Base-by-base conservation (phyloP, 2,888 invertebrate genomes). In the Agrenia bidenticulata region DNA sequence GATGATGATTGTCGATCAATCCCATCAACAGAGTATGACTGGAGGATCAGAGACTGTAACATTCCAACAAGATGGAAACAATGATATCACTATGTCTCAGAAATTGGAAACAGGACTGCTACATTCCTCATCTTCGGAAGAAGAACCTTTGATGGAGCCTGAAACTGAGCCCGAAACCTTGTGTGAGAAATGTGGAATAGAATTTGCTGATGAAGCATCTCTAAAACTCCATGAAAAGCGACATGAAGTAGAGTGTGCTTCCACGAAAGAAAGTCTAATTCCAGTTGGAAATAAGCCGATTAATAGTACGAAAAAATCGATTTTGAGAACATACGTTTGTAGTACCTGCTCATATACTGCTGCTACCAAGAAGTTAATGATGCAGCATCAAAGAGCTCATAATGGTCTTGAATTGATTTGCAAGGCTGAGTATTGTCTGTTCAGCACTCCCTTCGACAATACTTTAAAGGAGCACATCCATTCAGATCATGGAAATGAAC, bases 11-110 rank as follows among this genome's bases (percentile, higher is more conserved):
- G 11, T 32, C 4, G 32, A 32, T 32, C 61, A 54, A 2, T 37
- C 51, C 1, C 41, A 39, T 15, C 61, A 7, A 23, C 26, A 7
- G 19, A 13, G 37, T 5, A 26, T 55, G 26, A 5, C 27, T 55
- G 55, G 17, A 17, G 55, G 17, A 55, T 55, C 26, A n/a, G 26
- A 24, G 17, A 55, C 27, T 17, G 27, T 26, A 55, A 26, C 17
- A n/a, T 27, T 11, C 23, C 55, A 55, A 21, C 37, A 57, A 32
- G 57, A 57, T 11, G 13, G 24, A 84, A 85, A 84, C 84, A 85
- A 85, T 85, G n/a, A n/a, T n/a, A n/a, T n/a, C n/a, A 85, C 82
- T 85, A 85, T 85, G 81, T 84, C 85, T 84, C 84, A 84, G 81
- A 85, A 81, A 81, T 81, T 80, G 77, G 81, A 80, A 77, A 79